Evolutionary conservation across 2,888 invertebrate genomes (phyloP).

Genomic region (Thera obeliscata): DNA sequence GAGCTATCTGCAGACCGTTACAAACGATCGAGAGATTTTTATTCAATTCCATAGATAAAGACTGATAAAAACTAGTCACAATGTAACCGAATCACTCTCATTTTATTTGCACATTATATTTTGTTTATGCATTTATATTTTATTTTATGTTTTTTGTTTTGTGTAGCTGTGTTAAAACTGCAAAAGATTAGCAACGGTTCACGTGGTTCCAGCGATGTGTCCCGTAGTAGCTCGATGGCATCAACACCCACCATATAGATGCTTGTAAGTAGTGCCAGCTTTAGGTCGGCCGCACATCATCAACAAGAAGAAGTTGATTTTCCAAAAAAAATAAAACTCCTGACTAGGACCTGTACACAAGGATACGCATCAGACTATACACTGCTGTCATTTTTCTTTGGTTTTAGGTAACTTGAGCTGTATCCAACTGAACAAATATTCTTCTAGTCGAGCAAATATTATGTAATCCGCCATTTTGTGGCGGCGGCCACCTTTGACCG

Average conservation of each 20-base stretch:
- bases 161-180: slow-evolving; percentile 84
- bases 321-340: not conserved
- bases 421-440: no score
- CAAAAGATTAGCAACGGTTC: slow-evolving; percentile 60
- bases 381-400: no score
- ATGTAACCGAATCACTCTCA: not conserved
- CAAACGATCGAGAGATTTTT: no score
- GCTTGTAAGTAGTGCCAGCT: slow-evolving; percentile 21
- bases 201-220: slow-evolving; percentile 6
- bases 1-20: no score
- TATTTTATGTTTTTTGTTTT: slow-evolving; percentile 53
- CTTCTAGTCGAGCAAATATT: no score
- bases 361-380: no score
- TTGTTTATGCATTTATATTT: slow-evolving; percentile 39
- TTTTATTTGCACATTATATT: slow-evolving; percentile 22
- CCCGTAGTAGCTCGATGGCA: slow-evolving; percentile 18
- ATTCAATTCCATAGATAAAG: not conserved
- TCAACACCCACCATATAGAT: slow-evolving; percentile 14
- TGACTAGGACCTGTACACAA: not conserved
- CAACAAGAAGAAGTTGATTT: no score
- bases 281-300: not conserved
- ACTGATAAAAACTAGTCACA: not conserved
- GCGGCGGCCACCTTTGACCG: no score
- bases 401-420: no score
- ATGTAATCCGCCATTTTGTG: no score